A percentile compares a stretch with the other conserved stretches of the same genome.
Conservation (phyloP, 2,113 vertebrate species). For the Greenwoodochromis staneri region DNA sequence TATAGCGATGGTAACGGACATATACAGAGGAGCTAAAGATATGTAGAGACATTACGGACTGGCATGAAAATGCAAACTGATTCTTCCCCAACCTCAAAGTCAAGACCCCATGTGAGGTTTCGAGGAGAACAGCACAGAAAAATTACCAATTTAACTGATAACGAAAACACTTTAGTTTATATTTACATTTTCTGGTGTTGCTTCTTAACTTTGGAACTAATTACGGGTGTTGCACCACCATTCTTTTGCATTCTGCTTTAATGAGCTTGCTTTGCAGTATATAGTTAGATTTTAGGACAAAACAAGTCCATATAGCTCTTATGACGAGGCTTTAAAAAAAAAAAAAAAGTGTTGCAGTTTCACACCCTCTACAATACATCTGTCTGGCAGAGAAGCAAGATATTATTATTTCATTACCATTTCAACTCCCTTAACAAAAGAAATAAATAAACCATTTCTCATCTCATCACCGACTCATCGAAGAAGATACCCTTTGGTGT, state of each 20-base stretch:
- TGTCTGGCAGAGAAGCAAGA: not conserved
- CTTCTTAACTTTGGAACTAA: not conserved
- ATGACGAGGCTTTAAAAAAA: not conserved
- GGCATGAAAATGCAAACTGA: not conserved
- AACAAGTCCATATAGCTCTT: not conserved
- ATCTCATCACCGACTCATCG: not conserved
- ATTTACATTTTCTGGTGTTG: not conserved
- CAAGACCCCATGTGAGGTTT: not conserved
- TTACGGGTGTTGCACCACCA: not conserved
- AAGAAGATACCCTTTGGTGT: not conserved
- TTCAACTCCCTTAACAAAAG: not conserved
- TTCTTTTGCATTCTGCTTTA: not conserved
- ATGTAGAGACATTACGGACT: not conserved
- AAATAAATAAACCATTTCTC: not conserved
- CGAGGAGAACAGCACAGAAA: accelerated
- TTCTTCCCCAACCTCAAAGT: not conserved
- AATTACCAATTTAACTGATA: not conserved
- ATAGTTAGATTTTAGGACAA: not conserved
- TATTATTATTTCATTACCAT: not conserved
- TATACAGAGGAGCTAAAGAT: not conserved
- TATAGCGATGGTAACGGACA: not conserved
- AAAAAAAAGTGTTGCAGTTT: not conserved
- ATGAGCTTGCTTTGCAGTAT: not conserved
- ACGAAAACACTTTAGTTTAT: not conserved
- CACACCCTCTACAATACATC: not conserved